A percentile compares a stretch with the other conserved stretches of the same genome.
Evolutionary conservation across 2,888 invertebrate species (phyloP).

Genomic region (Machimus rusticus): DNA sequence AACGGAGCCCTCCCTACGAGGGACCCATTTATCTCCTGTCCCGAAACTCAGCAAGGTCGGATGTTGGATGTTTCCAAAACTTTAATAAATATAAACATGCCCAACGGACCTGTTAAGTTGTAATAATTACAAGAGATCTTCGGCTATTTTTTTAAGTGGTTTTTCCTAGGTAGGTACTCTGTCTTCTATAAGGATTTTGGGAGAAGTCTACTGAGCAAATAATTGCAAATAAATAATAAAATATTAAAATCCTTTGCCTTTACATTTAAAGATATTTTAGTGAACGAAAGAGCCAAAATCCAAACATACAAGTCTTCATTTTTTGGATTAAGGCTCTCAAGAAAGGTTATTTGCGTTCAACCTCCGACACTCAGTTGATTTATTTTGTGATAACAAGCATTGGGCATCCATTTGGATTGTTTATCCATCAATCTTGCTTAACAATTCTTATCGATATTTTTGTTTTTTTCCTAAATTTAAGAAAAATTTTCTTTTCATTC

Average conservation of each 20-base stretch:
- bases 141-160: background rate
- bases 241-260: too few species aligned
- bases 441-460: background rate
- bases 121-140: background rate
- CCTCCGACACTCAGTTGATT: too few species aligned
- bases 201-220: background rate
- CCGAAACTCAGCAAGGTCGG: background rate
- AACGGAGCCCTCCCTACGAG: slow-evolving; percentile 5
- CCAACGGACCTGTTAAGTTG: background rate
- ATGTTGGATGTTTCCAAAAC: background rate
- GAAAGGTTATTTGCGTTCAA: too few species aligned
- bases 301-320: background rate
- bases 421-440: too few species aligned
- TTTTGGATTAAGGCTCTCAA: background rate
- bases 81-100: background rate
- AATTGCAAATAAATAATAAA: too few species aligned
- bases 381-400: too few species aligned
- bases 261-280: too few species aligned
- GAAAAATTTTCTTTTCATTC: too few species aligned
- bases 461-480: too few species aligned
- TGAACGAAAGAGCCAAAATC: too few species aligned
- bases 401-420: too few species aligned
- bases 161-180: background rate
- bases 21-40: background rate
- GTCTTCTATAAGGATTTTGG: background rate